Conservation (phyloP, 2,113 vertebrate species). For the Ahaetulla prasina region DNA sequence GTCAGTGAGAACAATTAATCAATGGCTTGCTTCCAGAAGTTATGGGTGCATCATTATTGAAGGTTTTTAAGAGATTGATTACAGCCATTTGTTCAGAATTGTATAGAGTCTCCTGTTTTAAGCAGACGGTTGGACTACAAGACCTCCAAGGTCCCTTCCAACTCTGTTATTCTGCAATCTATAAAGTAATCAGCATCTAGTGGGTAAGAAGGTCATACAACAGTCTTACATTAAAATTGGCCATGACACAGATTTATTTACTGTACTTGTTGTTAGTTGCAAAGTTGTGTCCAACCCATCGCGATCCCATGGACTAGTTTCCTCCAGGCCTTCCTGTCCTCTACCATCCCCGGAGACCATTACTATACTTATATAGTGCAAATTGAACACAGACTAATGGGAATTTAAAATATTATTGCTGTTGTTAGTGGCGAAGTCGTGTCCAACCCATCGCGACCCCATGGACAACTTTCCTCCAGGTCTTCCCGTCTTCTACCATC, state of each 20-base stretch:
- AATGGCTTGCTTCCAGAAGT: not conserved
- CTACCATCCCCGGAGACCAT: not conserved
- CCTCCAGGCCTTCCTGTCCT: too few species aligned
- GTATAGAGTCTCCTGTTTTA: not conserved
- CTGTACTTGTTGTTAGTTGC: not conserved
- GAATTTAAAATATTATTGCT: not conserved
- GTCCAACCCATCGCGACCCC: too few species aligned
- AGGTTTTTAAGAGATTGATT: not conserved
- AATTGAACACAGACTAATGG: not conserved
- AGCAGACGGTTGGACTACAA: not conserved
- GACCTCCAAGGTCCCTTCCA: not conserved
- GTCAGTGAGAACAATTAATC: not conserved
- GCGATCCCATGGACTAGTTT: too few species aligned
- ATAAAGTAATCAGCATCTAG: not conserved
- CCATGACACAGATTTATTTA: not conserved
- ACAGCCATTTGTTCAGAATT: not conserved
- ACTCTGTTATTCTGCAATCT: not conserved
- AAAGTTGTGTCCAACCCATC: too few species aligned
- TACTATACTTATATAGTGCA: not conserved
- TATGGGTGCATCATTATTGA: not conserved
- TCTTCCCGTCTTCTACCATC: too few species aligned
- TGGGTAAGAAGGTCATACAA: not conserved
- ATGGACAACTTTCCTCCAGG: too few species aligned
- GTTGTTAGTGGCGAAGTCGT: not conserved
- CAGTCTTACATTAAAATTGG: not conserved